Evolutionary conservation across 2,113 vertebrate species (phyloP).

Genomic region (Daubentonia madagascariensis): DNA sequence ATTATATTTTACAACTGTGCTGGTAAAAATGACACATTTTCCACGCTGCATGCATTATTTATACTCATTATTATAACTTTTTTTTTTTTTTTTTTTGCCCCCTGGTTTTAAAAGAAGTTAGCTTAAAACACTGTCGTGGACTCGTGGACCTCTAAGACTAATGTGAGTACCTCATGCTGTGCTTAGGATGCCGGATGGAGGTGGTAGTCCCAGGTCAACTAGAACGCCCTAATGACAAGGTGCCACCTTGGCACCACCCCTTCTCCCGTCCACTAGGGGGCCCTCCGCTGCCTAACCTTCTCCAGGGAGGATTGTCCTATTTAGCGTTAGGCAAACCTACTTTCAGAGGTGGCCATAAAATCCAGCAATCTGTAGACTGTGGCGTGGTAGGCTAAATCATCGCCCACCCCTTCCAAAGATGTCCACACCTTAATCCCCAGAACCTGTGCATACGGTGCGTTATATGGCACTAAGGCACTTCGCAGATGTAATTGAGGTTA

Average conservation of each 20-base stretch:
- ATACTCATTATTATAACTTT: background rate
- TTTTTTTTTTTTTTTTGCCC: no score
- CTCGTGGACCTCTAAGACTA: accelerated
- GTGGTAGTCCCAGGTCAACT: accelerated
- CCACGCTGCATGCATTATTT: accelerated
- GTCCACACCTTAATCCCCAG: background rate
- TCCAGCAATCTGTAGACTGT: no score
- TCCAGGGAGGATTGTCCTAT: accelerated
- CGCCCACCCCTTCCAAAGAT: background rate
- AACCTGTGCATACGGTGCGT: background rate
- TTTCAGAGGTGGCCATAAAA: no score
- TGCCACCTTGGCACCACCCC: background rate
- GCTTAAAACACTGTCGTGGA: accelerated
- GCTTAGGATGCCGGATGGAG: accelerated
- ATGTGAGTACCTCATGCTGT: accelerated
- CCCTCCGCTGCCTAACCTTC: background rate
- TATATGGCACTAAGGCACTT: accelerated
- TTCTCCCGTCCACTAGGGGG: background rate
- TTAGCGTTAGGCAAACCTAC: background rate
- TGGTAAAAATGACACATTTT: background rate
- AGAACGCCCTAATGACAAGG: background rate
- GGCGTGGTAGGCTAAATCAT: no score
- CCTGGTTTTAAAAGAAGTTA: accelerated
- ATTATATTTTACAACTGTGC: accelerated
- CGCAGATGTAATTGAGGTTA: background rate